A percentile compares a stretch with the other conserved stretches of the same genome.
Conservation (phyloP, 2,797 vertebrate species). For the Sebastes vulpes region DNA sequence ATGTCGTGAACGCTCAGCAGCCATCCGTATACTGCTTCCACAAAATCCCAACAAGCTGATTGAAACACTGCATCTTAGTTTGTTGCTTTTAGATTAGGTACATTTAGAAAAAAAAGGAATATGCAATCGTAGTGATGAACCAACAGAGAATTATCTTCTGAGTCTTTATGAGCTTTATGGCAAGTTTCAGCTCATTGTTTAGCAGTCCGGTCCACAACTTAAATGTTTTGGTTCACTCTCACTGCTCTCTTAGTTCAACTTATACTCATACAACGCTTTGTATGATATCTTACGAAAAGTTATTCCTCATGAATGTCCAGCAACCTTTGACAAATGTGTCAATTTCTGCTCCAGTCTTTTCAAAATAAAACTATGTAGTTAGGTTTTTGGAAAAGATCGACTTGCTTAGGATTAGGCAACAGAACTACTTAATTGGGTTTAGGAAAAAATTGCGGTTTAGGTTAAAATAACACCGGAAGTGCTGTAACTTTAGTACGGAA, state of each 20-base stretch:
- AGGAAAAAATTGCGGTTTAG: too few relatives aligned
- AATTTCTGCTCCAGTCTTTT: too few relatives aligned
- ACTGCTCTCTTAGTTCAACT: too few relatives aligned
- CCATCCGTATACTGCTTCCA: not conserved
- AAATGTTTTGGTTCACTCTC: not conserved
- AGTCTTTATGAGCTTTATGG: not conserved
- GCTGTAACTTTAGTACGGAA: accelerated
- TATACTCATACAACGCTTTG: too few relatives aligned
- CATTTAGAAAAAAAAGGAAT: not conserved
- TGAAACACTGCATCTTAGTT: not conserved
- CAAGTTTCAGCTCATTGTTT: not conserved
- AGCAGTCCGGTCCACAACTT: not conserved
- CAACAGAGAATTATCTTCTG: not conserved
- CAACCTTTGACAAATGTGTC: too few relatives aligned
- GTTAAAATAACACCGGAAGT: too few relatives aligned
- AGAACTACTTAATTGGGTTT: too few relatives aligned
- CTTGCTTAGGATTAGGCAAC: too few relatives aligned
- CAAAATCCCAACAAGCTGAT: slow-evolving; percentile 2
- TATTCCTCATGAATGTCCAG: too few relatives aligned
- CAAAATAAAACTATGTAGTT: too few relatives aligned
- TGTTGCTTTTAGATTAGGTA: not conserved
- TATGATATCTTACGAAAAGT: too few relatives aligned
- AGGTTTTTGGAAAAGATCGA: too few relatives aligned
- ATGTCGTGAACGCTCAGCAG: not conserved
- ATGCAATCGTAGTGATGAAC: not conserved